These are phyloP conservation scores for Aurelia coerulea DNA, from an alignment of 30 jellyfish, hydroid and myxozoan species.

Conservation along the genomic window DNA sequence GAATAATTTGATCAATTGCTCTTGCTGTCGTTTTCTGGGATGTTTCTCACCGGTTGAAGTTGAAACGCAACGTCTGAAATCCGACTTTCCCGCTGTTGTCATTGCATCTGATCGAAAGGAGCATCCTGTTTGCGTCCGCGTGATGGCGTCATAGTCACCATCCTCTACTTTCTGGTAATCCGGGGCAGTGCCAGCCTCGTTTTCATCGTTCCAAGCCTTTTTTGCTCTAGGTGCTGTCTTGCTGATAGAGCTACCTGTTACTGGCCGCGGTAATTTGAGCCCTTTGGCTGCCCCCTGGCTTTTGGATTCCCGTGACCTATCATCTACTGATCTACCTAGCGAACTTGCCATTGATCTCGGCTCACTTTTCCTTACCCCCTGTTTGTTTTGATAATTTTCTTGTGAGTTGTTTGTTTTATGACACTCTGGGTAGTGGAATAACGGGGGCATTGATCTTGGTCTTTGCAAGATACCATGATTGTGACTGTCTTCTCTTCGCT, in stretches of 20 bases:
- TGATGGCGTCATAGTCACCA: conserved; percentile 12
- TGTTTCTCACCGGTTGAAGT: not conserved
- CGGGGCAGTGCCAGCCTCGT: not conserved
- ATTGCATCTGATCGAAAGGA: conserved; percentile 44
- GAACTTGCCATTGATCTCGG: conserved; percentile 1
- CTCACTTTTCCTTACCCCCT: not conserved
- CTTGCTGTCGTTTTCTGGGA: conserved; percentile 7
- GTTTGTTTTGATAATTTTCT: not conserved
- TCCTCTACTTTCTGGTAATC: not conserved
- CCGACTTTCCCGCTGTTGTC: conserved; percentile 29
- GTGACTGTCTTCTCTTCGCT: not conserved
- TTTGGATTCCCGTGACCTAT: not conserved
- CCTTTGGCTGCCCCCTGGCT: not conserved
- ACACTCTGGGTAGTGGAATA: not conserved
- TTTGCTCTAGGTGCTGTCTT: not conserved
- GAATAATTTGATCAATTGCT: conserved; percentile 44
- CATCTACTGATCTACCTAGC: not conserved
- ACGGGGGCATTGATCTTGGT: conserved; percentile 50
- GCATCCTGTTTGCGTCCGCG: conserved; percentile 24
- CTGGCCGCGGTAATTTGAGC: not conserved
- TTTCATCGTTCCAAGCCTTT: not conserved
- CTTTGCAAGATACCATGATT: not conserved
- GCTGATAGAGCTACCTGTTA: not conserved
- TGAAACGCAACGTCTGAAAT: conserved; percentile 17
- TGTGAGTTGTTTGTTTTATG: not conserved